Evolutionary conservation across 2,797 vertebrate genomes (phyloP), one percentile per base, ranked within the genome.

Genomic region (Loris lydekkerianus): DNA sequence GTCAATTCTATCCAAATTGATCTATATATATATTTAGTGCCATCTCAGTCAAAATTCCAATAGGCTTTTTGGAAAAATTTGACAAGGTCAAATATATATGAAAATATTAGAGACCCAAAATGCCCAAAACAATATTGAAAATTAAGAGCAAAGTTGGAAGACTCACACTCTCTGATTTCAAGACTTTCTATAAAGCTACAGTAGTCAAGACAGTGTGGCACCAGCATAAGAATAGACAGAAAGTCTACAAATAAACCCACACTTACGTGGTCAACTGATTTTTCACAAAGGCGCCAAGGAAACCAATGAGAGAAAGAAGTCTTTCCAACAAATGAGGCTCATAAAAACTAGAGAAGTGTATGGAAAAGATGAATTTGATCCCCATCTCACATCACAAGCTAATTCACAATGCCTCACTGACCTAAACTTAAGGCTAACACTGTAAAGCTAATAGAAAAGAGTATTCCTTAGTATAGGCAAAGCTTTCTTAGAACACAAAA

Each of bases 231-330:
- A 80, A 86, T 0, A 91, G 29, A 40, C 7, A 25, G 15, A 70
- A 81, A 88, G 49, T 56, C 86, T 69, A 89, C 34, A 84, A 67
- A 88, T 89, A 95, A 96, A 91, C 65, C 60, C 70, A 85, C 10
- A 65, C 15, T 67, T 63, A 76, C 11, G 23, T 7, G 23, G 21
- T 60, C 89, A 92, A 58, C n/a, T 65, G 17, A 63, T n/a, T 91
- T 90, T 60, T 89, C 17, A 75, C 34, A 31, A 82, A 83, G 23
- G n/a, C 73, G 69, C 86, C 73, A 86, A 96, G 43, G 53, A 93
- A 94, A 60, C 67, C 69, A 91, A 58, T 3, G 58, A 92, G 43
- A 43, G 53, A 56, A 86, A 93, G 34, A 49, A 73, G 31, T 83
- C 40, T 89, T 88, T 91, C 89, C 75, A 96, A 86, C 61, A 87